Conservation (phyloP, 37 sponge, comb jelly and placozoan species). For the Corticium candelabrum region DNA sequence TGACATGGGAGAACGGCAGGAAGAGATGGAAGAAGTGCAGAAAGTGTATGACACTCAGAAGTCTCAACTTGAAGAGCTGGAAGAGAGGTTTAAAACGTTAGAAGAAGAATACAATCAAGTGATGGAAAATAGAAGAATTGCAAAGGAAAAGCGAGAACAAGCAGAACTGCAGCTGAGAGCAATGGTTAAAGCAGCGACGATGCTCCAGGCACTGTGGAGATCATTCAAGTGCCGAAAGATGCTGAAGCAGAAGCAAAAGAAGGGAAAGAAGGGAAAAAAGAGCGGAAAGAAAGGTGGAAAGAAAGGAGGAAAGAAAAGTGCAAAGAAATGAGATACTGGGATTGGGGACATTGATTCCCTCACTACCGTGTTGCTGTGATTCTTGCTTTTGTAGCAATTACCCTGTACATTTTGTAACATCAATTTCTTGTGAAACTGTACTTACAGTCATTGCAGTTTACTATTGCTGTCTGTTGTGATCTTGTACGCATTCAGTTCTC, state of each 20-base stretch:
- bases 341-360: no score
- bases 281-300: slow-evolving; percentile 39
- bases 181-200: slow-evolving; percentile 49
- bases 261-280: slow-evolving; percentile 44
- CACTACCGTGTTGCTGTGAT: no score
- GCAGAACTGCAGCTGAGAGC: slow-evolving; percentile 28
- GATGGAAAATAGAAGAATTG: slow-evolving; percentile 76
- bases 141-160: slow-evolving; percentile 56
- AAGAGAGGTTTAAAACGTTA: slow-evolving; percentile 64
- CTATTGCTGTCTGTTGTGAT: no score
- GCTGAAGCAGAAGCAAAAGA: slow-evolving; percentile 27
- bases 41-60: slow-evolving; percentile 51
- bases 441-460: no score
- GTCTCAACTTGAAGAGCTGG: slow-evolving; percentile 71
- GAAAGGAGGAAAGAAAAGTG: slow-evolving; percentile 5
- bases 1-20: slow-evolving; percentile 91
- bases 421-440: no score
- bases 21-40: slow-evolving; percentile 46
- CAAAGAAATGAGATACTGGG: not conserved
- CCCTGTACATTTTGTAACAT: no score
- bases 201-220: slow-evolving; percentile 66
- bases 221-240: slow-evolving; percentile 36
- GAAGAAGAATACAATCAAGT: slow-evolving; percentile 61
- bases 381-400: no score
- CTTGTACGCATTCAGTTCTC: no score